A percentile compares a stretch with the other conserved stretches of the same genome.
phyloP scores from a whole-genome alignment of 1,140 invertebrate species.

The Cydia amplana region DNA sequence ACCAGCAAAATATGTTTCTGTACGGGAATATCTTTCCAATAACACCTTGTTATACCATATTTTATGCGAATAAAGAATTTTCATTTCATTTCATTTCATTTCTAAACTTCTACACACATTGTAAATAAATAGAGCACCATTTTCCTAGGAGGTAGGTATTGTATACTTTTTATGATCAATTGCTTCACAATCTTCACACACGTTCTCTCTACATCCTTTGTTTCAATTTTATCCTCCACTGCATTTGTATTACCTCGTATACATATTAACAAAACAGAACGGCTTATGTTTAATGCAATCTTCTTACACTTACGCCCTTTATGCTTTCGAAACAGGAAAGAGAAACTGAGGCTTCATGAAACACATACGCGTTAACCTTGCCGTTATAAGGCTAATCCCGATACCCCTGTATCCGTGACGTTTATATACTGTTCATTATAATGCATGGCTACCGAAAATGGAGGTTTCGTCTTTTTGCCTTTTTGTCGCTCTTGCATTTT shows the following conservation, averaged over 20 bases:
- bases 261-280: background rate
- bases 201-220: background rate
- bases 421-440: too few species aligned
- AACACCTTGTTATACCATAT: too few species aligned
- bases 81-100: too few species aligned
- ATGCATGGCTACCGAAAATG: too few species aligned
- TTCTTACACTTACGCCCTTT: background rate
- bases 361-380: conserved; percentile 3
- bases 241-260: conserved; percentile 3
- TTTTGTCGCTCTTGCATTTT: too few species aligned
- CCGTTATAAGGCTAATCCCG: background rate
- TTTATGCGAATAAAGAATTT: too few species aligned
- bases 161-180: background rate
- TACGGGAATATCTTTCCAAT: too few species aligned
- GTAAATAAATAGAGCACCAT: too few species aligned
- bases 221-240: conserved; percentile 6
- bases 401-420: background rate
- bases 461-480: too few species aligned
- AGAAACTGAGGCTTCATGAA: conserved; percentile 9
- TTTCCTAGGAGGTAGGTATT: too few species aligned
- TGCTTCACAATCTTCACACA: background rate
- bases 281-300: background rate
- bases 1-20: too few species aligned
- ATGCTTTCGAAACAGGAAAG: background rate
- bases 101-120: too few species aligned